A percentile compares a stretch with the other conserved stretches of the same genome.
Conservation (phyloP, 2,888 invertebrate species). For the Barypeithes pellucidus region DNA sequence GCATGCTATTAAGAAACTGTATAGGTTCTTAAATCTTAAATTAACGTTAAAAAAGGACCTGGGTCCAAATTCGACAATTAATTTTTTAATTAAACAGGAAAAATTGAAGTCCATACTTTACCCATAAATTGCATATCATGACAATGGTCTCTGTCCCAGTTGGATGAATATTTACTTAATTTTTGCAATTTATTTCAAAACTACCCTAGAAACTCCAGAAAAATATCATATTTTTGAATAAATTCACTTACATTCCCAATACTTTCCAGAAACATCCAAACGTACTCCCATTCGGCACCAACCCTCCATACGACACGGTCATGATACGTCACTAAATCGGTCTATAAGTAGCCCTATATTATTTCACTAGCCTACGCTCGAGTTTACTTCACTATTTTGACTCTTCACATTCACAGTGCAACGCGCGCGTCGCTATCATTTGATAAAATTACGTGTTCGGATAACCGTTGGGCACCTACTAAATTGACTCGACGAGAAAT, state of each 20-base stretch:
- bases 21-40: too few species aligned
- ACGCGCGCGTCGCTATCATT: conserved; percentile 43
- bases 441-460: conserved; percentile 18
- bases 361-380: conserved; percentile 42
- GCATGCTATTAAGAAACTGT: too few species aligned
- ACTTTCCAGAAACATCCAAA: conserved; percentile 93
- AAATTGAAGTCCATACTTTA: too few species aligned
- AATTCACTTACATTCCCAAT: conserved; percentile 66
- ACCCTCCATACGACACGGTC: conserved; percentile 93
- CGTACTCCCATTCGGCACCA: conserved; percentile 93
- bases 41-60: too few species aligned
- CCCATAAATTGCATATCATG: too few species aligned
- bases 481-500: conserved; percentile 43
- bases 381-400: conserved; percentile 43
- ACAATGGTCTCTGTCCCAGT: too few species aligned
- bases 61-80: too few species aligned
- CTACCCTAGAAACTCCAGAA: too few species aligned
- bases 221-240: too few species aligned
- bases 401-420: conserved; percentile 40
- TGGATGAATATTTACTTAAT: too few species aligned
- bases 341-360: conserved; percentile 26
- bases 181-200: too few species aligned
- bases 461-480: conserved; percentile 39
- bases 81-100: too few species aligned
- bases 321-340: conserved; percentile 69